Conservation (phyloP, 2,113 vertebrate genomes). For the Pipra filicauda region DNA sequence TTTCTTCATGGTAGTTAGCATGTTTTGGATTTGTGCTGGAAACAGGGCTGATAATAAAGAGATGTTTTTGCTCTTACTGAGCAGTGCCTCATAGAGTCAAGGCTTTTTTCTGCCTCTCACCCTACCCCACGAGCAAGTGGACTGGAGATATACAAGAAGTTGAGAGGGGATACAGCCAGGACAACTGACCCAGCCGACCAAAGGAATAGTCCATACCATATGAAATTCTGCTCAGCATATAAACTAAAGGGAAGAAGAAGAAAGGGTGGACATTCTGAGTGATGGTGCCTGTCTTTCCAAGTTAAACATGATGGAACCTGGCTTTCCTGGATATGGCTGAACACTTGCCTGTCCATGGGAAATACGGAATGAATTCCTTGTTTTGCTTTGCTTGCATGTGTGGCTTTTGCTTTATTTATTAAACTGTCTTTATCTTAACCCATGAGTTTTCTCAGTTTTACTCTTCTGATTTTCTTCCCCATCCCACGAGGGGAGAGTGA, state of each 20-base stretch:
- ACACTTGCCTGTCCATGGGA: not conserved
- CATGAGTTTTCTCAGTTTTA: not conserved
- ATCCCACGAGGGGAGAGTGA: not conserved
- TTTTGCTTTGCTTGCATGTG: not conserved
- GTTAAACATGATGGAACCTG: not conserved
- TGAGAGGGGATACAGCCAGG: not conserved
- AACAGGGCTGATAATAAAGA: not conserved
- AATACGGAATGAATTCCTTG: fast-evolving
- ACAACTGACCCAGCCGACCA: not conserved
- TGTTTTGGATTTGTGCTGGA: not conserved
- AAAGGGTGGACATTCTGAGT: not conserved
- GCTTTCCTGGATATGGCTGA: not conserved
- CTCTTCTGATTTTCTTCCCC: not conserved
- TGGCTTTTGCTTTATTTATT: not conserved
- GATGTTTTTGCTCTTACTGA: not conserved
- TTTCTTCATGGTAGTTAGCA: not conserved
- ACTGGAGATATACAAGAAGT: not conserved
- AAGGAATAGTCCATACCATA: not conserved
- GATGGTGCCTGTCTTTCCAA: not conserved
- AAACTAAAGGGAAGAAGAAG: not conserved
- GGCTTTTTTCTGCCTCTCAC: not conserved
- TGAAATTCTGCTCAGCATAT: not conserved
- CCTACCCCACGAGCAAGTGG: not conserved
- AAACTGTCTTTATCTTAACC: not conserved
- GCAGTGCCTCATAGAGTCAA: not conserved